A percentile compares a stretch with the other conserved stretches of the same genome.
These are phyloP conservation scores for Oreochromis mossambicus DNA, from an alignment of 2,797 vertebrate species.

Conservation along the genomic window DNA sequence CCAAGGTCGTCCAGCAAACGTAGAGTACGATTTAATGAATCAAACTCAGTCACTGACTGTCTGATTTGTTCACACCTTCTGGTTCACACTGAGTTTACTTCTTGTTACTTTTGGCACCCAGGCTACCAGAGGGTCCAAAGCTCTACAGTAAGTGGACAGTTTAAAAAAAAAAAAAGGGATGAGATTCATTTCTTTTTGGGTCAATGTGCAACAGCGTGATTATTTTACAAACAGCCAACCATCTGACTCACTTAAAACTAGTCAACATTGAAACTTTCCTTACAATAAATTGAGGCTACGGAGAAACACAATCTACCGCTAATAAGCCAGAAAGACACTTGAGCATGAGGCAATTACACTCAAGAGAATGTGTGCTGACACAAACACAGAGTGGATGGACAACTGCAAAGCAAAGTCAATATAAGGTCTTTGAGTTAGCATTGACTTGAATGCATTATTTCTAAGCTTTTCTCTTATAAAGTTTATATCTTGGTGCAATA, in stretches of 20 bases:
- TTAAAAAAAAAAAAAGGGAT: not conserved
- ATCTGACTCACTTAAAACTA: not conserved
- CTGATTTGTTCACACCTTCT: not conserved
- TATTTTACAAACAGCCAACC: not conserved
- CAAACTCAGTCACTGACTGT: not conserved
- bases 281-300: not conserved
- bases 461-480: not conserved
- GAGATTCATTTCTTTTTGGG: not conserved
- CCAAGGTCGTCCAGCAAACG: not conserved
- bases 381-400: not conserved
- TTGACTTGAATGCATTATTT: not conserved
- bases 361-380: not conserved
- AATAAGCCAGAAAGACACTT: constrained; percentile 12
- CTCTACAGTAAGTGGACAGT: not conserved
- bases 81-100: not conserved
- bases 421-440: not conserved
- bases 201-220: not conserved
- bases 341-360: constrained; percentile 11
- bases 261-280: not conserved
- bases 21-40: not conserved
- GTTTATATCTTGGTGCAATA: not conserved
- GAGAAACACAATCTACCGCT: not conserved
- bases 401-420: not conserved
- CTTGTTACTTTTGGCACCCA: not conserved
- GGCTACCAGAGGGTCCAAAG: not conserved